Percentiles rank a stretch among this genome's conserved stretches.
These are phyloP conservation scores for Leucozona laternaria DNA, from an alignment of 2,888 invertebrate genomes.

Conservation along the genomic window DNA sequence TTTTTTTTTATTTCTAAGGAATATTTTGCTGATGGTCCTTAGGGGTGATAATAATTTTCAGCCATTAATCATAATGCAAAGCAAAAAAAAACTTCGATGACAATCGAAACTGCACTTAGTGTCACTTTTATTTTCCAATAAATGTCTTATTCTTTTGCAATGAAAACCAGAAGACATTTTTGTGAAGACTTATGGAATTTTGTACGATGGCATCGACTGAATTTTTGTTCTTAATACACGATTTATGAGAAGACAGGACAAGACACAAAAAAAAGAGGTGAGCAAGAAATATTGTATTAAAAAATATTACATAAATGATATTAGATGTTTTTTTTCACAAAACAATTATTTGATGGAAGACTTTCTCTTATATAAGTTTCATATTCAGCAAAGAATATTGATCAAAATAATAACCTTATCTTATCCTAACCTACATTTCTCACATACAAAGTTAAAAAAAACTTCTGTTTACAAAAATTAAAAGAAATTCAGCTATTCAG, in stretches of 20 bases:
- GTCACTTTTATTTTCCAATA: slow-evolving; percentile 69
- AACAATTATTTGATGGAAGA: background rate
- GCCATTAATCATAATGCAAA: slow-evolving; percentile 68
- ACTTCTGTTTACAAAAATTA: background rate
- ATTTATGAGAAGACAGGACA: background rate
- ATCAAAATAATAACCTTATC: background rate
- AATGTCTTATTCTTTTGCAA: slow-evolving; percentile 48
- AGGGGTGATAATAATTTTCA: slow-evolving; percentile 30
- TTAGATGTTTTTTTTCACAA: background rate
- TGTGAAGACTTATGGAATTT: slow-evolving; percentile 28
- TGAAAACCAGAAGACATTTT: background rate
- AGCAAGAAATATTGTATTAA: background rate
- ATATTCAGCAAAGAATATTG: background rate
- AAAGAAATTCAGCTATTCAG: background rate
- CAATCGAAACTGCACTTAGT: slow-evolving; percentile 65
- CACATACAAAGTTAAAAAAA: background rate
- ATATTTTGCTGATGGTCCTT: background rate
- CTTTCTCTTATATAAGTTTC: no score
- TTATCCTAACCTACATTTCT: background rate
- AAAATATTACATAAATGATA: background rate
- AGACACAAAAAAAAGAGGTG: background rate
- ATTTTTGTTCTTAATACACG: background rate
- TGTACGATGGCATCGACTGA: slow-evolving; percentile 11
- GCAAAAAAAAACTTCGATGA: slow-evolving; percentile 28
- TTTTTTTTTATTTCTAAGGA: background rate